Conservation (phyloP, 2,113 vertebrate genomes). For the Lathamus discolor region DNA sequence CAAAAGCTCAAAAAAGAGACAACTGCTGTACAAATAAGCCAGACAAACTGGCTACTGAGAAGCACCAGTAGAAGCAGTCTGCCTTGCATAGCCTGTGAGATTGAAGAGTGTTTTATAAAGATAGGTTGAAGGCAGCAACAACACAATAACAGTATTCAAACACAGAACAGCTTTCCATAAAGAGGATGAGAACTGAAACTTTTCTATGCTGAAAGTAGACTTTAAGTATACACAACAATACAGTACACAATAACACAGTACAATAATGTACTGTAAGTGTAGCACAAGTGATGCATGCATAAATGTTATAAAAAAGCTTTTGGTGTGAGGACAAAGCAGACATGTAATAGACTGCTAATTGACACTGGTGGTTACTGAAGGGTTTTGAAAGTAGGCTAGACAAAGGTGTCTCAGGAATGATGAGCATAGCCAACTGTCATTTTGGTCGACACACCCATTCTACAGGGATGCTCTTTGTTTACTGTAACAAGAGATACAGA, state of each 20-base stretch:
- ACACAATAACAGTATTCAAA: neutral
- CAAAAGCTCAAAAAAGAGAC: neutral
- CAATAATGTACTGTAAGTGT: neutral
- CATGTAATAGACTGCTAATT: neutral
- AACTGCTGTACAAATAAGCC: neutral
- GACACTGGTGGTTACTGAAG: neutral
- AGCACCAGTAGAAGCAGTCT: neutral
- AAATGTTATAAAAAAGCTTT: neutral
- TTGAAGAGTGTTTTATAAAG: neutral
- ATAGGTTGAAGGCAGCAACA: neutral
- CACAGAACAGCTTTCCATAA: neutral
- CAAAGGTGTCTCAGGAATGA: neutral
- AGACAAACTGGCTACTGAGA: neutral
- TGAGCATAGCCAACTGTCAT: neutral
- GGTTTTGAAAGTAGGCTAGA: neutral
- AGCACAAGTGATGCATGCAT: neutral
- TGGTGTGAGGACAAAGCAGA: neutral
- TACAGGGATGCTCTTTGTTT: neutral
- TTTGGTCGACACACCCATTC: neutral
- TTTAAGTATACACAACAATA: neutral
- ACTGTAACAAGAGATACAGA: neutral
- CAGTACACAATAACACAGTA: neutral
- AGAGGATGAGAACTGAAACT: neutral
- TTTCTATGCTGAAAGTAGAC: neutral
- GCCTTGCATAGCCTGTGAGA: neutral